Evolutionary conservation across 2,113 vertebrate genomes (phyloP).

Genomic region (Hemiscyllium ocellatum): DNA sequence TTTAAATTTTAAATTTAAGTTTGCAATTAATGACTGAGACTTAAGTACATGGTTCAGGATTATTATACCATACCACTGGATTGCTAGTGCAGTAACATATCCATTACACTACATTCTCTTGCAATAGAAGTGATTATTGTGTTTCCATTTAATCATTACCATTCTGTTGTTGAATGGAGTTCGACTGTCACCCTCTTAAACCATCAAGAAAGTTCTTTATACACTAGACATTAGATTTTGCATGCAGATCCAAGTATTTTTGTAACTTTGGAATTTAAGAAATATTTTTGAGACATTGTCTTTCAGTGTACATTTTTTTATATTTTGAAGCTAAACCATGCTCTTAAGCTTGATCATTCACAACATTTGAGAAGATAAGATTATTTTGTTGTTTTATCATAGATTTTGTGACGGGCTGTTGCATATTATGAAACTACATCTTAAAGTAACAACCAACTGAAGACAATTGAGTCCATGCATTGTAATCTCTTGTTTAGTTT

Average conservation of each 20-base stretch:
- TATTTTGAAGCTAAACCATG: not conserved
- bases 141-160: not conserved
- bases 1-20: not conserved
- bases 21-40: not conserved
- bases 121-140: not conserved
- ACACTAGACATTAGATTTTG: not conserved
- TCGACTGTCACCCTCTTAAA: not conserved
- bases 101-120: not conserved
- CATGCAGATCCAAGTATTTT: not conserved
- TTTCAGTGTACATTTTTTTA: not conserved
- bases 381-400: not conserved
- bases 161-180: not conserved
- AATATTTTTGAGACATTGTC: not conserved
- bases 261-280: not conserved
- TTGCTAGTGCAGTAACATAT: not conserved
- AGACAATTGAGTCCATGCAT: not conserved
- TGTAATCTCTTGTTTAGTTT: not conserved
- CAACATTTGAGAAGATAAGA: not conserved
- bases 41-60: not conserved
- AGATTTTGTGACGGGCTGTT: not conserved
- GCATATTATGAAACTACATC: not conserved
- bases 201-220: not conserved
- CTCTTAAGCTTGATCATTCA: not conserved
- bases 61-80: not conserved
- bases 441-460: not conserved